phyloP scores from a whole-genome alignment of 2,888 invertebrate species.

The Nezara viridula region DNA sequence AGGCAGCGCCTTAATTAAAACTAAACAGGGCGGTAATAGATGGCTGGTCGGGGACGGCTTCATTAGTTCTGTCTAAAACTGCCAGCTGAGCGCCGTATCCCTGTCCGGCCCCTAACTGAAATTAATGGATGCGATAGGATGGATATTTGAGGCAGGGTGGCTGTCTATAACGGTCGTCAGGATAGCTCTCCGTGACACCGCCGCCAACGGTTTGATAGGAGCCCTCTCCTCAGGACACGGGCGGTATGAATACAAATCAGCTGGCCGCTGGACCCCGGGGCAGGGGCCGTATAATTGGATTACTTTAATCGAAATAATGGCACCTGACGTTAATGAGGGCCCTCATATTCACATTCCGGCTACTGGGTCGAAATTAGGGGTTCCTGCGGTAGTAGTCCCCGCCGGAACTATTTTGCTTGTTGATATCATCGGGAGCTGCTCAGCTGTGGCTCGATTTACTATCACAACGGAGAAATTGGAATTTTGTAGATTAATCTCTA shows the following conservation, averaged over 20 bases:
- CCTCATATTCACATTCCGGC: not conserved
- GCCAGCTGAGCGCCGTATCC: not conserved
- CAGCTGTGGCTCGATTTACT: not conserved
- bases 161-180: constrained; percentile 6
- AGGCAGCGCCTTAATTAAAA: constrained; percentile 51
- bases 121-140: not conserved
- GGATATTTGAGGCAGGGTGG: not conserved
- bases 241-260: not conserved
- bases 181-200: not conserved
- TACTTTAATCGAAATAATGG: not conserved
- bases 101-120: not conserved
- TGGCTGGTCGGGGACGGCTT: constrained; percentile 25
- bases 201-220: not conserved
- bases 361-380: not conserved
- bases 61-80: constrained; percentile 51
- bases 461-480: too few species aligned
- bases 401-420: not conserved
- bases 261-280: not conserved
- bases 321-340: not conserved
- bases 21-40: constrained; percentile 39
- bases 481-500: too few species aligned
- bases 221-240: not conserved
- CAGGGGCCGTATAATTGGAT: not conserved
- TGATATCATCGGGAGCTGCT: not conserved
- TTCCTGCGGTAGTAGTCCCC: not conserved